These are phyloP conservation scores for Ataeniobius toweri DNA, from an alignment of 2,797 vertebrate species.

Conservation along the genomic window DNA sequence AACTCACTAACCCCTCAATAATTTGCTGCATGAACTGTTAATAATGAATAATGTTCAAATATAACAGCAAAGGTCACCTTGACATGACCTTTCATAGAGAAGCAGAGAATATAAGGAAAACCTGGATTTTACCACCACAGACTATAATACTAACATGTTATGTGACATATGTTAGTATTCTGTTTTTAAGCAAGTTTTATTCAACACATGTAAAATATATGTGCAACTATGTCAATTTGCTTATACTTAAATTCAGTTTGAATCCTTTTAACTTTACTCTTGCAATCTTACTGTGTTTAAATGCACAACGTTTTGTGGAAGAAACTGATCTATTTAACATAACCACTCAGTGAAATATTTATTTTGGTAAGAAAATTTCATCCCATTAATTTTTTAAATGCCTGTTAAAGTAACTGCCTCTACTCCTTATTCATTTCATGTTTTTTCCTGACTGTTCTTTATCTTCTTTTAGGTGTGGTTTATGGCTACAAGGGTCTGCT, in stretches of 20 bases:
- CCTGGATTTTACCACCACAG: not conserved
- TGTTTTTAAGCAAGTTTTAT: not conserved
- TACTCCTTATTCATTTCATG: too few species aligned
- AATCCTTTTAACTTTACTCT: not conserved
- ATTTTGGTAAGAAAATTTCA: too few species aligned
- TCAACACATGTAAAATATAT: not conserved
- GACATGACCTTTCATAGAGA: not conserved
- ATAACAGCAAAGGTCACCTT: not conserved
- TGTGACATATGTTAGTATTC: not conserved
- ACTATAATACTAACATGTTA: not conserved
- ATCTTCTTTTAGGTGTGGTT: constrained; percentile 82
- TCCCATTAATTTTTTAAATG: too few species aligned
- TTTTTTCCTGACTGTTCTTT: not conserved
- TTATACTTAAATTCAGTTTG: too few species aligned
- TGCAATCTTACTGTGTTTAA: too few species aligned
- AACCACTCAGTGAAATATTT: not conserved
- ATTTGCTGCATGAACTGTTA: not conserved
- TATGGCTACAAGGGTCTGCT: constrained; percentile 94
- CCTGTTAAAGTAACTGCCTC: not conserved
- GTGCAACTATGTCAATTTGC: not conserved
- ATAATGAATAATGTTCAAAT: not conserved
- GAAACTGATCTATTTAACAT: not conserved
- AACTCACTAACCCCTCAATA: not conserved
- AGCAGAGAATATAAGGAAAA: not conserved
- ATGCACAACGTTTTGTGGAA: not conserved